Conservation (phyloP, 2,113 vertebrate genomes). For the Romanogobio albipinnatus region DNA sequence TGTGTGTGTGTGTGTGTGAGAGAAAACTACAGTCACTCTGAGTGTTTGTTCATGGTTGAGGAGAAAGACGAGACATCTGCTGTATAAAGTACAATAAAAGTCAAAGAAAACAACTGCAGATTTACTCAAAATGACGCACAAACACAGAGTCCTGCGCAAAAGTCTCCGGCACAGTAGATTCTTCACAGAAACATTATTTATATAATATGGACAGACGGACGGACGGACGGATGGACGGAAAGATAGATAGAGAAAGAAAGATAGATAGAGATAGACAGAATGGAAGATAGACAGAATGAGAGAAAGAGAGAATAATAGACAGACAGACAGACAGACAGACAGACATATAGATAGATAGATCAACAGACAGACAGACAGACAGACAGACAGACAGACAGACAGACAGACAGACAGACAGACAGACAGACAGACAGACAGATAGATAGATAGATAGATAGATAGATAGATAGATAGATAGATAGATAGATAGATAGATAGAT, state of each 20-base stretch:
- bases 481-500: background rate
- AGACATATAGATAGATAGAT: no score
- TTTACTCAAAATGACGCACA: constrained; percentile 67
- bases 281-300: no score
- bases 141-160: background rate
- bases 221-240: background rate
- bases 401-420: background rate
- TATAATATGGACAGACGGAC: background rate
- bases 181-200: no score
- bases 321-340: no score
- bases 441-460: no score
- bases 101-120: constrained; percentile 40
- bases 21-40: constrained; percentile 10
- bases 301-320: no score
- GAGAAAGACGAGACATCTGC: constrained; percentile 5
- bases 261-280: no score
- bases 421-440: no score
- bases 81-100: background rate
- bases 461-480: background rate
- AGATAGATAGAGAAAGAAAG: no score
- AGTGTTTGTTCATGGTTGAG: constrained; percentile 35
- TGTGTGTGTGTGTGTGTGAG: no score
- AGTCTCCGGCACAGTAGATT: background rate
- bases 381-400: fast-evolving
- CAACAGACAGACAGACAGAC: background rate